phyloP scores from a whole-genome alignment of 1,140 invertebrate genomes.

The Luehdorfia chinensis region DNA sequence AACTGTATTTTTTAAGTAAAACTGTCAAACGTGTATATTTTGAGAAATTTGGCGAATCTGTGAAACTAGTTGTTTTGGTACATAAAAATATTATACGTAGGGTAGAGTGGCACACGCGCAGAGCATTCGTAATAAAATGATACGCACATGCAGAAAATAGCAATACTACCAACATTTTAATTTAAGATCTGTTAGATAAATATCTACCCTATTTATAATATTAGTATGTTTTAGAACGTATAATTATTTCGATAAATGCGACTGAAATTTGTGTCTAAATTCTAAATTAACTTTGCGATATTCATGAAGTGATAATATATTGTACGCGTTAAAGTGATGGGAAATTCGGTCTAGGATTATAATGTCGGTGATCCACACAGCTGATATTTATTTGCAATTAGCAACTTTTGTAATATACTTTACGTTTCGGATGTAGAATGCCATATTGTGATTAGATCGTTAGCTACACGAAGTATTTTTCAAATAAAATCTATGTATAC shows the following conservation, averaged over 20 bases:
- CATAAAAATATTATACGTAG: no score
- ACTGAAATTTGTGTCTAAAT: constrained; percentile 21
- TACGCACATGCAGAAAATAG: not conserved
- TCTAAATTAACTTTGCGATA: constrained; percentile 33
- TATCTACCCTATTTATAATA: not conserved
- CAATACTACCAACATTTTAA: constrained; percentile 1
- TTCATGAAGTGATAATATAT: constrained; percentile 20
- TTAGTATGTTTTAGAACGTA: not conserved
- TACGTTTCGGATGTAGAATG: constrained; percentile 43
- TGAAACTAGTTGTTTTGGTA: no score
- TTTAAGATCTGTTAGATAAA: constrained; percentile 8
- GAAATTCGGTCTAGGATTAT: not conserved
- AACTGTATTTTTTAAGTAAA: no score
- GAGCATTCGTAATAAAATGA: no score
- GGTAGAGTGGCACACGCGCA: not conserved
- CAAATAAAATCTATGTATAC: constrained; percentile 54
- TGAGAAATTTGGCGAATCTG: no score
- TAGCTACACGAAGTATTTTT: constrained; percentile 52
- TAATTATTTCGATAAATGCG: constrained; percentile 6
- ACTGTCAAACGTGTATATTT: no score
- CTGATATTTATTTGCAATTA: constrained; percentile 32
- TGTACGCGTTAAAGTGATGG: not conserved
- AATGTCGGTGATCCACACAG: constrained; percentile 18
- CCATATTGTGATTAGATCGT: constrained; percentile 51
- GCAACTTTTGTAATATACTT: constrained; percentile 28